A percentile compares a stretch with the other conserved stretches of the same genome.
These are phyloP conservation scores for Ranitomeya imitator DNA, from an alignment of 2,113 vertebrate species.

Conservation along the genomic window DNA sequence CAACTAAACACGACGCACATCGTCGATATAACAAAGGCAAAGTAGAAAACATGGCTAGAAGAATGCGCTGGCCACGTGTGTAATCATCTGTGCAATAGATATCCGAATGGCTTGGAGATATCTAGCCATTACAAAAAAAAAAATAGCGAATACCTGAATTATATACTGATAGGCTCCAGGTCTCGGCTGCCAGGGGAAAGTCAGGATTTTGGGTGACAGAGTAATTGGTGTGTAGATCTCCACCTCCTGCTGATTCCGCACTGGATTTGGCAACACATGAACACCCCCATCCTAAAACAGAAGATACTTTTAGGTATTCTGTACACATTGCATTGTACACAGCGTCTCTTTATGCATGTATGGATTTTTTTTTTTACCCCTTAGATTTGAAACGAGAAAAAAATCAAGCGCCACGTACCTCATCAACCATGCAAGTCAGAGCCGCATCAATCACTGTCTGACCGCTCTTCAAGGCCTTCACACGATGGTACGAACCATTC, in stretches of 20 bases:
- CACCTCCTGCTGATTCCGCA: conserved; percentile 90
- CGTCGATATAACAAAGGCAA: too few relatives aligned
- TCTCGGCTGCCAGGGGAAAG: conserved; percentile 96
- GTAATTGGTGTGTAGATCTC: conserved; percentile 90
- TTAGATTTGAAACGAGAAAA: neutral
- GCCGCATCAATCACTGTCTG: conserved; percentile 80
- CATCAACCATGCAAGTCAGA: conserved; percentile 83
- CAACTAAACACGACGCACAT: neutral
- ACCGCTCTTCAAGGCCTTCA: conserved; percentile 79
- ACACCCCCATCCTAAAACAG: conserved; percentile 78
- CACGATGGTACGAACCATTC: conserved; percentile 87
- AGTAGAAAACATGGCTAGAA: too few relatives aligned
- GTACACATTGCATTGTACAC: too few relatives aligned
- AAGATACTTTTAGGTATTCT: neutral
- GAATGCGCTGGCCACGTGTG: neutral
- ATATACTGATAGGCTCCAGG: conserved; percentile 88
- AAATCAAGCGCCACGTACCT: conserved; percentile 70
- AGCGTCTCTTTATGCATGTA: too few relatives aligned
- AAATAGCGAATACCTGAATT: conserved; percentile 79
- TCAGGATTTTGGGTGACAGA: conserved; percentile 85
- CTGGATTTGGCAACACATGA: conserved; percentile 75
- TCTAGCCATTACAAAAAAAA: neutral
- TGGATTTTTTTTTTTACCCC: too few relatives aligned
- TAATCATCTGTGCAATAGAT: neutral
- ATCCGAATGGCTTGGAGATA: neutral